Evolutionary conservation across 2,113 vertebrate species (phyloP).

Genomic region (Xiphophorus hellerii): DNA sequence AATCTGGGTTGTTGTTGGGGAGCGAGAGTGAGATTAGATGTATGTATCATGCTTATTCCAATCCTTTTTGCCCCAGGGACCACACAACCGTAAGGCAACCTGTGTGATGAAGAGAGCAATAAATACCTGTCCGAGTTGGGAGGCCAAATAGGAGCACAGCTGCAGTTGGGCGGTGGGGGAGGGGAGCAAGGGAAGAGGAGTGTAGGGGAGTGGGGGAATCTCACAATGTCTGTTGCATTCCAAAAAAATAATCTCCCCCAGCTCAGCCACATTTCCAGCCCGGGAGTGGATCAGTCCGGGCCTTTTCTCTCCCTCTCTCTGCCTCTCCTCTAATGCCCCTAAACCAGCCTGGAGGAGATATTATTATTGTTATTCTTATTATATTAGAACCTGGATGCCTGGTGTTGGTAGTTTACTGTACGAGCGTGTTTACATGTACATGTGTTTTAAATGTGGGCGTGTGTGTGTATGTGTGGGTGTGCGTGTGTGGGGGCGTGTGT

Average conservation of each 20-base stretch:
- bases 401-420: slow-evolving; percentile 66
- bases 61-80: slow-evolving; percentile 73
- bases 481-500: slow-evolving; percentile 34
- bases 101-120: slow-evolving; percentile 81
- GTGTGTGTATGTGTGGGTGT: slow-evolving; percentile 48
- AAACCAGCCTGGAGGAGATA: slow-evolving; percentile 73
- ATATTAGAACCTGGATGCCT: slow-evolving; percentile 72
- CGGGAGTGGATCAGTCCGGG: slow-evolving; percentile 74
- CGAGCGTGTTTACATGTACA: slow-evolving; percentile 53
- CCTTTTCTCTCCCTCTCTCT: slow-evolving; percentile 66
- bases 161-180: slow-evolving; percentile 71
- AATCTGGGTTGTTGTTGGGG: slow-evolving; percentile 55
- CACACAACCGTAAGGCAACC: slow-evolving; percentile 75
- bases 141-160: slow-evolving; percentile 76
- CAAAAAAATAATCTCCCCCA: slow-evolving; percentile 78
- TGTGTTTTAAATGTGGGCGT: slow-evolving; percentile 43
- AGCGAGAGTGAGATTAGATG: slow-evolving; percentile 52
- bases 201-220: slow-evolving; percentile 37
- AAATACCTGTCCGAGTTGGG: slow-evolving; percentile 79
- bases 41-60: slow-evolving; percentile 74
- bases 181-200: slow-evolving; percentile 58
- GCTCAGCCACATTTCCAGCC: slow-evolving; percentile 78
- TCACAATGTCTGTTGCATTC: slow-evolving; percentile 80
- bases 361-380: slow-evolving; percentile 71
- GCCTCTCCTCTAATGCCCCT: slow-evolving; percentile 74